A percentile compares a stretch with the other conserved stretches of the same genome.
Conservation (phyloP, 2,888 invertebrate species). For the Drosophila parthenogenetica region DNA sequence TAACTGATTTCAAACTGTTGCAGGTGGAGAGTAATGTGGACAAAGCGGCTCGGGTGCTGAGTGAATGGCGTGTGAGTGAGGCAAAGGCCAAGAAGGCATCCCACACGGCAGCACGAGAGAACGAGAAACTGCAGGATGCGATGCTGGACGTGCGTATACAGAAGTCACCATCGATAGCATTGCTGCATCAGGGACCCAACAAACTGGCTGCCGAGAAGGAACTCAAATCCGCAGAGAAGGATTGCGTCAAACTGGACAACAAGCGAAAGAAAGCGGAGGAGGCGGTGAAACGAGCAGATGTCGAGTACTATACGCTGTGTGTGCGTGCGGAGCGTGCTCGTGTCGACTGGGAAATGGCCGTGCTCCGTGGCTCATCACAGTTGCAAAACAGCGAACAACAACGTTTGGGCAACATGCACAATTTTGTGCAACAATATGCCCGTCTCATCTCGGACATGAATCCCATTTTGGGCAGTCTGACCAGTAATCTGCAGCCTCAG, state of each 20-base stretch:
- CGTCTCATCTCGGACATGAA: constrained; percentile 90
- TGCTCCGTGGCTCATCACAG: constrained; percentile 93
- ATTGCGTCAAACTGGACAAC: constrained; percentile 92
- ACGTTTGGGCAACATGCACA: constrained; percentile 92
- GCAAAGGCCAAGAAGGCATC: constrained; percentile 95
- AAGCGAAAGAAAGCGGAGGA: constrained; percentile 96
- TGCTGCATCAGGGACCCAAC: constrained; percentile 83
- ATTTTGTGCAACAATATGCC: constrained; percentile 88
- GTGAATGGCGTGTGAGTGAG: constrained; percentile 94
- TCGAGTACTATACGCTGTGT: constrained; percentile 96
- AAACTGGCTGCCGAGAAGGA: constrained; percentile 84
- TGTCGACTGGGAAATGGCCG: constrained; percentile 96
- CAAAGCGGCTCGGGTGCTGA: constrained; percentile 91
- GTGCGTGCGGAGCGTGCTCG: constrained; percentile 95
- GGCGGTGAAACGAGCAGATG: constrained; percentile 95
- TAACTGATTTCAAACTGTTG: background rate
- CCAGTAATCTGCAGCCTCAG: constrained; percentile 80
- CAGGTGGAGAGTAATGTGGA: constrained; percentile 92
- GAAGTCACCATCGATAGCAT: constrained; percentile 84
- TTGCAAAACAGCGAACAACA: constrained; percentile 96
- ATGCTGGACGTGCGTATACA: constrained; percentile 87
- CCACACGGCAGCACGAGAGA: constrained; percentile 94
- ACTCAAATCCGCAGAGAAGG: constrained; percentile 87
- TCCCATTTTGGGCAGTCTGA: constrained; percentile 90
- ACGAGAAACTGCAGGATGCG: constrained; percentile 95